Conservation (phyloP, 2,888 invertebrate genomes). For the Stenolophus ochropezus region DNA sequence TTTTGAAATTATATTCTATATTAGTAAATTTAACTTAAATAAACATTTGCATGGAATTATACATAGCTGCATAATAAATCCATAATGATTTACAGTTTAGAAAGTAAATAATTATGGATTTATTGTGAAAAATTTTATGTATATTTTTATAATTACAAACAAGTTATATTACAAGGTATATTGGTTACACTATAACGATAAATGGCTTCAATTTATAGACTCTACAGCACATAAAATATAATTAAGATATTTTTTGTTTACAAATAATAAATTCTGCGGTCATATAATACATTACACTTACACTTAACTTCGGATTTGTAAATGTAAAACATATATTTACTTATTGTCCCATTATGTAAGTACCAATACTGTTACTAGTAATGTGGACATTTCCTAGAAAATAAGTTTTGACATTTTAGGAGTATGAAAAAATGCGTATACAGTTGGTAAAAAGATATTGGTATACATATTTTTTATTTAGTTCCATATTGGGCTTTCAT, state of each 20-base stretch:
- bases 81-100: background rate
- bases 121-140: background rate
- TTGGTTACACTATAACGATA: background rate
- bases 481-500: too few relatives aligned
- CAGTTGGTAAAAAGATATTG: too few relatives aligned
- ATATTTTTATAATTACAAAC: background rate
- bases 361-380: too few relatives aligned
- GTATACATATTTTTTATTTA: too few relatives aligned
- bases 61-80: background rate
- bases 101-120: background rate
- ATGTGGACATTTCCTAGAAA: too few relatives aligned
- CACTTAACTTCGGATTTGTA: too few relatives aligned
- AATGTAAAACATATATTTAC: too few relatives aligned
- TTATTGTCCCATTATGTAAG: too few relatives aligned
- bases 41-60: background rate
- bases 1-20: too few relatives aligned
- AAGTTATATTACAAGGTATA: background rate
- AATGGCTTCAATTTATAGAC: background rate
- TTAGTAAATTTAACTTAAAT: background rate
- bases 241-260: background rate
- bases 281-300: too few relatives aligned
- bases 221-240: background rate
- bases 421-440: too few relatives aligned
- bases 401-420: too few relatives aligned
- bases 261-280: background rate